Percentiles rank a stretch among this genome's conserved stretches.
phyloP scores from a whole-genome alignment of 2,888 invertebrate species.

The Eretmocerus hayati region DNA sequence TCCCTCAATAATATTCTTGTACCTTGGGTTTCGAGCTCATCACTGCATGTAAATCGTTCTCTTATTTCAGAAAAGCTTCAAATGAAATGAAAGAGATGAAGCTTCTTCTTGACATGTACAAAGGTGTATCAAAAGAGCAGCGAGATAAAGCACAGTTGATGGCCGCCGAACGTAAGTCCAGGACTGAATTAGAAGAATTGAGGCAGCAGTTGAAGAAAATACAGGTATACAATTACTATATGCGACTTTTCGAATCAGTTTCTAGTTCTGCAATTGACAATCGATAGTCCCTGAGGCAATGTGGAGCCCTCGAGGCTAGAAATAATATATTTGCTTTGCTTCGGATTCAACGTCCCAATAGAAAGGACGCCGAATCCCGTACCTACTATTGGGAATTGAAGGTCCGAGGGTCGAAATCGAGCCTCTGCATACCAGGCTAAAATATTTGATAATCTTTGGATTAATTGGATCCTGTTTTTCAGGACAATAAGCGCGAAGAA shows the following conservation, averaged over 20 bases:
- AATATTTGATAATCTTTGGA: background rate
- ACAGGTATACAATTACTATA: slow-evolving; percentile 51
- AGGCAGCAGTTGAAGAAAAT: slow-evolving; percentile 79
- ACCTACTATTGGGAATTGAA: no score
- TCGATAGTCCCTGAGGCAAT: no score
- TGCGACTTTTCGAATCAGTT: background rate
- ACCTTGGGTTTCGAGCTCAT: no score
- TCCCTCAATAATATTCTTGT: slow-evolving; percentile 19
- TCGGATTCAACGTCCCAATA: no score
- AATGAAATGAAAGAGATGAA: slow-evolving; percentile 95
- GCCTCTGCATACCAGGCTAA: no score
- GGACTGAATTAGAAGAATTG: slow-evolving; percentile 85
- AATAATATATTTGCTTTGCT: no score
- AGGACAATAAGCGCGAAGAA: slow-evolving; percentile 88
- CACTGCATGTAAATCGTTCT: no score
- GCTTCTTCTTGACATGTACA: slow-evolving; percentile 90
- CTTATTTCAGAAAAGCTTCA: slow-evolving; percentile 67
- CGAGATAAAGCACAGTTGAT: slow-evolving; percentile 92
- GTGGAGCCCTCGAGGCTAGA: no score
- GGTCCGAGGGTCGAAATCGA: no score
- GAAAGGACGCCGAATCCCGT: no score
- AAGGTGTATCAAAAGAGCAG: slow-evolving; percentile 94
- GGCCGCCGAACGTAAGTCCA: slow-evolving; percentile 87
- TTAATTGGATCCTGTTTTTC: slow-evolving; percentile 25
- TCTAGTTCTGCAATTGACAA: background rate